Evolutionary conservation across 2,113 vertebrate genomes (phyloP).

Genomic region (Cyprinodon tularosa): DNA sequence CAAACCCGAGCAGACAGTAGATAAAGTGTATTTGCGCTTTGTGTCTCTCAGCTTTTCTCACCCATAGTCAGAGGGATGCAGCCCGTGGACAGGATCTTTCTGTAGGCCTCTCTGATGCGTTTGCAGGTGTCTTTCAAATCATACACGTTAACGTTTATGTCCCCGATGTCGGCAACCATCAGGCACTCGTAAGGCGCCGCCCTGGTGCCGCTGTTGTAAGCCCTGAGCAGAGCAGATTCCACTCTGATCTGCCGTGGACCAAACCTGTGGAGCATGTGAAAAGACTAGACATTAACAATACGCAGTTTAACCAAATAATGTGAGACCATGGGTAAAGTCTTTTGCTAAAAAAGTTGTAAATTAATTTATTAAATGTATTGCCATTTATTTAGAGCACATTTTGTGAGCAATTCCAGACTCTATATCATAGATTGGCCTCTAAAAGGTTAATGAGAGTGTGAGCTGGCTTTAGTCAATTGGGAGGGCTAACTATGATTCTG

Average conservation of each 20-base stretch:
- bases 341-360: too few species aligned
- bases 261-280: slow-evolving; percentile 78
- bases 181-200: slow-evolving; percentile 88
- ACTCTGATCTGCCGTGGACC: slow-evolving; percentile 89
- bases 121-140: slow-evolving; percentile 89
- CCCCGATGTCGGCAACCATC: slow-evolving; percentile 89
- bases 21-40: background rate
- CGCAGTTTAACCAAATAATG: background rate
- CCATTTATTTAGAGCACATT: too few species aligned
- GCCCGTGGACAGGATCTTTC: slow-evolving; percentile 73
- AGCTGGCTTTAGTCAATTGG: too few species aligned
- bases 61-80: slow-evolving; percentile 92
- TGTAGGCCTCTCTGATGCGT: slow-evolving; percentile 83
- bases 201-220: slow-evolving; percentile 80
- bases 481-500: too few species aligned
- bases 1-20: background rate
- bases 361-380: too few species aligned
- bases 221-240: slow-evolving; percentile 84
- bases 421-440: too few species aligned
- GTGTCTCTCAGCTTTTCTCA: slow-evolving; percentile 78
- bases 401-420: too few species aligned
- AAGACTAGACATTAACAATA: background rate
- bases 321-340: too few species aligned
- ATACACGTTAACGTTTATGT: slow-evolving; percentile 88
- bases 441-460: too few species aligned